Evolutionary conservation across 2,113 vertebrate species (phyloP), one percentile per base, ranked within the genome.

Genomic region (Ailuropoda melanoleuca): DNA sequence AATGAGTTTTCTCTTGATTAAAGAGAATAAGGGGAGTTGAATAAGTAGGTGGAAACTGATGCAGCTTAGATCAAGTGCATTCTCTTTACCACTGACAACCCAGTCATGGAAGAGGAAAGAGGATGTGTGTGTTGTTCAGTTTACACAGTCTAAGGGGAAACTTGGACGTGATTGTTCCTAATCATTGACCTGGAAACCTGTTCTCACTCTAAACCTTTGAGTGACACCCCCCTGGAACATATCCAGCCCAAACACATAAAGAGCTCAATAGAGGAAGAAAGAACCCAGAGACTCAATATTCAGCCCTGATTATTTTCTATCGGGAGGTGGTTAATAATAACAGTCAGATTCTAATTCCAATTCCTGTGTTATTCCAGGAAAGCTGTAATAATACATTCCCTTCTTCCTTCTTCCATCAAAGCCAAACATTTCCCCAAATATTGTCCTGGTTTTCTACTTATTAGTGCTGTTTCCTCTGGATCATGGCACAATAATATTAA

Each of bases 101-200:
- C 53, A 93, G 58, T 70, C 64, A 66, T 91, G 56, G 64, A 70
- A 93, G 23, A 97, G 81, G 58, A 88, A 83, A 24, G 21, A 50
- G 64, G 24, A 48, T 82, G 13, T 94, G 60, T 95, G 46, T 19
- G 68, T 66, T 95, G 31, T 48, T 92, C 93, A 72, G 87, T 90
- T 96, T 97, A 88, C 11, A 12, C 43, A 80, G 75, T 74, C 84
- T 88, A 48, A 72, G 55, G 68, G 77, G 56, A 94, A 95, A 81
- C 39, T 97, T 96, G 92, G 90, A 62, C 50, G 53, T 92, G 55
- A 94, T 97, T 98, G 92, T 98, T 98, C 98, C 93, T 90, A 94
- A 93, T 94, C 93, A 96, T 80, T 98, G 97, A 96, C 98, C 98
- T 97, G 96, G 96, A 97, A 98, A 98, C 74, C 92, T 97, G 10